phyloP scores from a whole-genome alignment of 2,113 vertebrate genomes.

The Ceratotherium simum region DNA sequence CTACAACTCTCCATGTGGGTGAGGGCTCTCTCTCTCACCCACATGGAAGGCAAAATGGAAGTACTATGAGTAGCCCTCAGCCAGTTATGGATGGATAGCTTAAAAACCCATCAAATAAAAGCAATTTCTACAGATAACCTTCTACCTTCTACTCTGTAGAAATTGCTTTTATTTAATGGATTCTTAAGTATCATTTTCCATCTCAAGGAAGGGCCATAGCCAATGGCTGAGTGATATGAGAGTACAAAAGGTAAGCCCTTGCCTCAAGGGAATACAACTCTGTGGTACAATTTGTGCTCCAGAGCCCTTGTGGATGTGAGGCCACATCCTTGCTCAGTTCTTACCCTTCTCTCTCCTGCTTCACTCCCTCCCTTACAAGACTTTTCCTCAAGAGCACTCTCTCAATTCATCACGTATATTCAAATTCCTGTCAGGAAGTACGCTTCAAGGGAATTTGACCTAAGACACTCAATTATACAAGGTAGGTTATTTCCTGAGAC shows the following conservation, averaged over 20 bases:
- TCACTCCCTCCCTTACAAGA: not conserved
- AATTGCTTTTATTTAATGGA: not conserved
- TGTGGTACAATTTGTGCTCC: not conserved
- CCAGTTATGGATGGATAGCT: not conserved
- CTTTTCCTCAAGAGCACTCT: not conserved
- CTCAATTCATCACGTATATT: not conserved
- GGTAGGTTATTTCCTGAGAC: not conserved
- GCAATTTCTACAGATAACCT: not conserved
- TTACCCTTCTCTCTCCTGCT: not conserved
- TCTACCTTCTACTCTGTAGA: not conserved
- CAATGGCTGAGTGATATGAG: not conserved
- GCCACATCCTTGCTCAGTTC: not conserved
- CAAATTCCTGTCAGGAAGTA: not conserved
- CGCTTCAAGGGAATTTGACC: constrained; percentile 21
- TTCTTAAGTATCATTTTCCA: not conserved
- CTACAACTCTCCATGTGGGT: not conserved
- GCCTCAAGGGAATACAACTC: not conserved
- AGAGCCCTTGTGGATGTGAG: not conserved
- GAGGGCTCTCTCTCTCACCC: not conserved
- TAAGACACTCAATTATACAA: constrained; percentile 11
- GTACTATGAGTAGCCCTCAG: not conserved
- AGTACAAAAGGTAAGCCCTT: not conserved
- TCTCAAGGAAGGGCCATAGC: not conserved
- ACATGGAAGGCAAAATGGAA: not conserved
- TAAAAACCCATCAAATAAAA: too few relatives aligned